These are phyloP conservation scores for Nannoperca australis DNA, from an alignment of 2,797 vertebrate species.

Conservation along the genomic window DNA sequence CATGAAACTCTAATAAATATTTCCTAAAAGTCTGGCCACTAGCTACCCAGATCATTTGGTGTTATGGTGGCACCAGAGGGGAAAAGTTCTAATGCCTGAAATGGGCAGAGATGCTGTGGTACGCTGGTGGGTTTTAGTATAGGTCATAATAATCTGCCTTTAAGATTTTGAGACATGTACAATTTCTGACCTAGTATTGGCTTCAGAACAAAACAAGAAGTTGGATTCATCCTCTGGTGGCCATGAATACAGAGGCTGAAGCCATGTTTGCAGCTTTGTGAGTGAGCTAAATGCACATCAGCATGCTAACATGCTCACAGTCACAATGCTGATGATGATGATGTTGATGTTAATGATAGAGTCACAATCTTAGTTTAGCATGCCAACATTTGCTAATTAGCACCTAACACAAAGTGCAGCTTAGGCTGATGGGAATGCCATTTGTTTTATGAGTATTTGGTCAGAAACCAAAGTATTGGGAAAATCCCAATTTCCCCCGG, in stretches of 20 bases:
- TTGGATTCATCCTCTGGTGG: background rate
- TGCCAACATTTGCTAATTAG: background rate
- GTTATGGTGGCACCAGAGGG: background rate
- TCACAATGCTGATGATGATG: too few species aligned
- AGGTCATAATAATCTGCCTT: background rate
- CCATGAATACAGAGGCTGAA: background rate
- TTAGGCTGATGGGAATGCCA: background rate
- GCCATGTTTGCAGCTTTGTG: background rate
- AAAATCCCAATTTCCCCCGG: background rate
- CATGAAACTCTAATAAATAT: background rate
- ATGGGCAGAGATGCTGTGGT: too few species aligned
- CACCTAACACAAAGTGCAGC: background rate
- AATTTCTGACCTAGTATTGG: background rate
- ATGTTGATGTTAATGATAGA: background rate
- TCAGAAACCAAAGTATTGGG: background rate
- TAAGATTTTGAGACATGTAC: background rate
- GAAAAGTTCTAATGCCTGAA: too few species aligned
- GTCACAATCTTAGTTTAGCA: background rate
- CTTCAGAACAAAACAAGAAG: background rate
- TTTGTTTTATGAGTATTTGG: background rate
- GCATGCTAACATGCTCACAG: background rate
- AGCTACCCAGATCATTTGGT: background rate
- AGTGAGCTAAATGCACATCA: background rate
- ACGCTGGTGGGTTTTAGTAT: too few species aligned
- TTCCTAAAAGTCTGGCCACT: background rate